Evolutionary conservation across 1,140 invertebrate species (phyloP), one percentile per base, ranked within the genome.

Genomic region (Mactra quadrangularis): DNA sequence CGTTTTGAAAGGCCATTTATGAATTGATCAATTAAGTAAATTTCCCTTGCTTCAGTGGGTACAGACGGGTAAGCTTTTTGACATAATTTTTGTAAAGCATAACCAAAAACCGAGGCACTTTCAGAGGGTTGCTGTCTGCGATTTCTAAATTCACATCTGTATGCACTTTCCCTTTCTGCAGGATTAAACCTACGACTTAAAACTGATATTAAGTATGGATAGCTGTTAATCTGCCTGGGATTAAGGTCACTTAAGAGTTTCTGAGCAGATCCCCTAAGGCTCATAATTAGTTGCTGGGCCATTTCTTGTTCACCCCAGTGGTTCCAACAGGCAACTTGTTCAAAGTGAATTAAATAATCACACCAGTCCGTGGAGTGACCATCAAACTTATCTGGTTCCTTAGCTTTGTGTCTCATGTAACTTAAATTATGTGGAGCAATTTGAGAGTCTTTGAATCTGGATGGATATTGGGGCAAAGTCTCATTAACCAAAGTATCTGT

Each of bases 31-130:
- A 66, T 66, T 7, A 66, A n/a, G n/a, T n/a, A n/a, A n/a, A n/a
- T n/a, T n/a, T n/a, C 17, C 3, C 4, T 33, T 17, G 64, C 33
- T 7, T 57, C 41, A 29, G 45, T 50, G 4, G 41, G 41, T 4
- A 81, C 66, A 45, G 68, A 53, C 22, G 86, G 83, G 45, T 79
- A 85, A 17, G 81, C 74, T 50, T 75, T 41, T 31, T n/a, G 25
- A 31, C 57, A 75, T n/a, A 87, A 45, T 31, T 84, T 59, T n/a
- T 82, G 29, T 52, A 83, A 47, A 29, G 68, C 70, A 19, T 83
- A 83, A 15, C 81, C 77, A 60, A 78, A 82, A 38, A 76, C 76
- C 11, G 66, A 50, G 3, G 50, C 66, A 19, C 29, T 33, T 27
- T 82, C 79, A 11, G 17, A 27, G 9, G n/a, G 27, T 13, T 53